These are phyloP conservation scores for Noctua fimbriata DNA, from an alignment of 2,888 invertebrate genomes.

Conservation along the genomic window DNA sequence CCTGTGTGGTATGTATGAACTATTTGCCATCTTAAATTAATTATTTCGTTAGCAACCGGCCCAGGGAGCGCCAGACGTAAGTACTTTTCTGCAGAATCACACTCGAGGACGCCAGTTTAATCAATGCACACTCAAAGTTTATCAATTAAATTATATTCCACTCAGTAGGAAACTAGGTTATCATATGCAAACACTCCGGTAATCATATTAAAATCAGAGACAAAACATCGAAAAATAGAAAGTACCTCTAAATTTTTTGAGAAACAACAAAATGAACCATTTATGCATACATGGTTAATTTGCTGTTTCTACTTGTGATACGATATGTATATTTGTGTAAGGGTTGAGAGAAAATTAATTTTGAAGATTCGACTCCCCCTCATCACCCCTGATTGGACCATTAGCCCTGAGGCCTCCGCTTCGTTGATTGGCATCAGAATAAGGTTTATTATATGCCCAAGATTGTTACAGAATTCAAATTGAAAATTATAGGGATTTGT, in stretches of 20 bases:
- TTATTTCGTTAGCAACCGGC: not conserved
- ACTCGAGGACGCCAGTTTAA: not conserved
- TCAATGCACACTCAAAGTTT: not conserved
- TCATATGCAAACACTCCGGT: not conserved
- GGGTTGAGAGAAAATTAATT: not conserved
- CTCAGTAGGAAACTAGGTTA: not conserved
- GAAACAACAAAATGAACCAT: not conserved
- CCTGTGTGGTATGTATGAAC: not conserved
- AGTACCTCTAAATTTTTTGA: not conserved
- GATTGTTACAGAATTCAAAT: slow-evolving; percentile 6
- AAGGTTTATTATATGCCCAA: slow-evolving; percentile 1
- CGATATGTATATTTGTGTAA: not conserved
- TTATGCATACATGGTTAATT: not conserved
- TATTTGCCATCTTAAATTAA: not conserved
- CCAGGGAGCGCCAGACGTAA: not conserved
- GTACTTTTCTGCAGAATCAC: not conserved
- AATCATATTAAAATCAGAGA: not conserved
- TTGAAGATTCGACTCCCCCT: not conserved
- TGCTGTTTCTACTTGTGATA: not conserved
- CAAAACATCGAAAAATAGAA: not conserved
- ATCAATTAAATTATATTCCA: slow-evolving; percentile 6
- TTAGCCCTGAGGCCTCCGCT: not conserved
- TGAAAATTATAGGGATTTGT: not conserved
- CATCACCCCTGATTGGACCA: slow-evolving; percentile 12
- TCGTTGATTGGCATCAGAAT: slow-evolving; percentile 8